Conservation (phyloP, 2,888 invertebrate species). For the Volucella zonaria region DNA sequence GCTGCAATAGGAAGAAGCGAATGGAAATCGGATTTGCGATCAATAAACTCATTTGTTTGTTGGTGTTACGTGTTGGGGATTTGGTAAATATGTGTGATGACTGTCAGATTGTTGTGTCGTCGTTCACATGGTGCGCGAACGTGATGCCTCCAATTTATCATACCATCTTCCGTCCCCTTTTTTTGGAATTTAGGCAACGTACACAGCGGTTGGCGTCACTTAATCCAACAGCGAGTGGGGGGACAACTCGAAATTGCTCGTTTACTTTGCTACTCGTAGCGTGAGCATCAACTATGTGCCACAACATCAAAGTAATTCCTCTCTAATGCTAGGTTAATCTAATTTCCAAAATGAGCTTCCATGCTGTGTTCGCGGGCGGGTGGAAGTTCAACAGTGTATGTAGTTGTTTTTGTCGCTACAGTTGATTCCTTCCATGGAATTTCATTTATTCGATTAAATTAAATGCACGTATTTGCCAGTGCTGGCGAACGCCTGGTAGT, state of each 20-base stretch:
- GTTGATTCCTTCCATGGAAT: constrained; percentile 40
- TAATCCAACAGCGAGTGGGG: constrained; percentile 42
- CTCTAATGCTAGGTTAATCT: constrained; percentile 68
- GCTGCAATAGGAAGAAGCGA: background rate
- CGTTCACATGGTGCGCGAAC: constrained; percentile 37
- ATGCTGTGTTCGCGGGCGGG: constrained; percentile 48
- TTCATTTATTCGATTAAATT: constrained; percentile 63
- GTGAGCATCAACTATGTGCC: constrained; percentile 36
- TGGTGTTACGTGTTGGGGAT: constrained; percentile 16
- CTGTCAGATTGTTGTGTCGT: constrained; percentile 14
- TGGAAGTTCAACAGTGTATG: constrained; percentile 13
- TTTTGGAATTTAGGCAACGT: constrained; percentile 15
- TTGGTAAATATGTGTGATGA: constrained; percentile 36
- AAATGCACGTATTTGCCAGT: constrained; percentile 29
- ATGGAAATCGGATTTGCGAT: constrained; percentile 46
- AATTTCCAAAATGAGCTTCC: constrained; percentile 69
- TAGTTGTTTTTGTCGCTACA: constrained; percentile 24
- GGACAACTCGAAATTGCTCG: constrained; percentile 23
- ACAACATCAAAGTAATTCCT: constrained; percentile 55
- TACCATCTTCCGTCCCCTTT: background rate
- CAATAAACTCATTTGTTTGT: constrained; percentile 43
- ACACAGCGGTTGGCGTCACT: constrained; percentile 56
- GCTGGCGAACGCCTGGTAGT: background rate
- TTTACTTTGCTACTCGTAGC: constrained; percentile 2
- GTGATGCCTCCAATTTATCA: constrained; percentile 36